Conservation (phyloP, 2,888 invertebrate species). For the Orthonychiurus folsomi region DNA sequence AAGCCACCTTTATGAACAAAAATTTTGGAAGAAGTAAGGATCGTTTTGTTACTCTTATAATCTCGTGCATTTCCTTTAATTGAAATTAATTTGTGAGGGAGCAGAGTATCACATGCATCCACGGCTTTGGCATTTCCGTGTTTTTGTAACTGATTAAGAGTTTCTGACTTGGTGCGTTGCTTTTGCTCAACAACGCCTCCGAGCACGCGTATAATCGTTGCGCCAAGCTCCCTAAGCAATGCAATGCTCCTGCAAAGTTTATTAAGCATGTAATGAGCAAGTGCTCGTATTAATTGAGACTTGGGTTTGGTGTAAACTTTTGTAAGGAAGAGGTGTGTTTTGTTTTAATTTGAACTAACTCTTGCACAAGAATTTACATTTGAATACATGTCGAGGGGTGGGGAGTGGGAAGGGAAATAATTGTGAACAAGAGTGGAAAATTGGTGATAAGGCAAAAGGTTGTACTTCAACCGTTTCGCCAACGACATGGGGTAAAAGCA, state of each 20-base stretch:
- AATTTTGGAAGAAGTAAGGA: slow-evolving; percentile 60
- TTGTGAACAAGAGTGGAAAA: slow-evolving; percentile 26
- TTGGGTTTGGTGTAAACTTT: slow-evolving; percentile 3
- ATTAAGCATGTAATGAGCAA: slow-evolving; percentile 35
- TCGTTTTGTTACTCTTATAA: too few relatives aligned
- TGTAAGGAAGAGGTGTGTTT: not conserved
- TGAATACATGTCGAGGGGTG: not conserved
- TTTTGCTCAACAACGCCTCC: too few relatives aligned
- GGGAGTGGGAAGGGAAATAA: not conserved
- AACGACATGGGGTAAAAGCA: slow-evolving; percentile 3
- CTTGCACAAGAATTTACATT: slow-evolving; percentile 8
- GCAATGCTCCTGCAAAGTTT: too few relatives aligned
- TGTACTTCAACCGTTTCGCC: too few relatives aligned
- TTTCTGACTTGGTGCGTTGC: too few relatives aligned
- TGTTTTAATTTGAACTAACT: slow-evolving; percentile 7
- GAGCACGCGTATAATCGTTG: too few relatives aligned
- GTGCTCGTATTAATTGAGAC: slow-evolving; percentile 10
- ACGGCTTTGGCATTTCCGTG: not conserved
- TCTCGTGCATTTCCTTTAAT: too few relatives aligned
- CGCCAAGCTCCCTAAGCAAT: too few relatives aligned
- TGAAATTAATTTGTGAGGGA: too few relatives aligned
- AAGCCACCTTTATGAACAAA: slow-evolving; percentile 57
- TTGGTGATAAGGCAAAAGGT: slow-evolving; percentile 12
- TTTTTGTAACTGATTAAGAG: too few relatives aligned
- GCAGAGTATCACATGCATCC: too few relatives aligned